A percentile compares a stretch with the other conserved stretches of the same genome.
phyloP scores from a whole-genome alignment of 2,797 vertebrate species.

The Gadopsis marmoratus region DNA sequence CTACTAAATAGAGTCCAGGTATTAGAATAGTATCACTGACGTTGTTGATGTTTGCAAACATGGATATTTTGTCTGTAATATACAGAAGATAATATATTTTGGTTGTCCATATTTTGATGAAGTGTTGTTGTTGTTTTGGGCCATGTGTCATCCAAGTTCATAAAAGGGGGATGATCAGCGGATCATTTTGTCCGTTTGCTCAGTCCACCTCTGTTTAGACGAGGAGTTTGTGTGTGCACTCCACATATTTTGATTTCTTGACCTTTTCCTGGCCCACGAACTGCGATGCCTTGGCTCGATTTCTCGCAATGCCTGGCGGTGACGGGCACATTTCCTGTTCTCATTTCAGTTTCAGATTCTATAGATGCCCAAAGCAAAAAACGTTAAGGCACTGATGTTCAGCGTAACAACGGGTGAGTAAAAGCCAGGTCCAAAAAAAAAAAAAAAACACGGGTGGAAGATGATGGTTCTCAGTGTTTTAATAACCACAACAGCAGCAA shows the following conservation, averaged over 20 bases:
- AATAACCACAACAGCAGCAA: slow-evolving; percentile 39
- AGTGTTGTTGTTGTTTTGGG: neutral
- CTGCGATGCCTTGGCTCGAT: neutral
- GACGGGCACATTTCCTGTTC: slow-evolving; percentile 8
- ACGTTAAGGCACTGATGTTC: neutral
- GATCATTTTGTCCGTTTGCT: neutral
- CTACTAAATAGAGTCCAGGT: neutral
- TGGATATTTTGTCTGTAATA: too few relatives aligned
- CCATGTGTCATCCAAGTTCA: neutral
- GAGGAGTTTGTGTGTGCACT: slow-evolving; percentile 1
- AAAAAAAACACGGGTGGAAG: neutral
- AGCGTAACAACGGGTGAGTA: neutral
- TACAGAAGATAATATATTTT: neutral
- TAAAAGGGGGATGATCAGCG: slow-evolving; percentile 1
- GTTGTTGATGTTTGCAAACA: too few relatives aligned
- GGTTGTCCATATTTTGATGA: neutral
- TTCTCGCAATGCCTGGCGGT: neutral
- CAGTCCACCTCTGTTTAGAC: neutral
- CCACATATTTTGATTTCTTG: slow-evolving; percentile 19
- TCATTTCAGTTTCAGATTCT: neutral
- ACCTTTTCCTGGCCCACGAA: slow-evolving; percentile 3
- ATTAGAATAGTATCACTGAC: too few relatives aligned
- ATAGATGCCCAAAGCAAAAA: neutral
- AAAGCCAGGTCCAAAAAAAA: neutral
- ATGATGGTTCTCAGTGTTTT: slow-evolving; percentile 23